phyloP scores from a whole-genome alignment of 2,113 vertebrate species.

The Xiphophorus couchianus region DNA sequence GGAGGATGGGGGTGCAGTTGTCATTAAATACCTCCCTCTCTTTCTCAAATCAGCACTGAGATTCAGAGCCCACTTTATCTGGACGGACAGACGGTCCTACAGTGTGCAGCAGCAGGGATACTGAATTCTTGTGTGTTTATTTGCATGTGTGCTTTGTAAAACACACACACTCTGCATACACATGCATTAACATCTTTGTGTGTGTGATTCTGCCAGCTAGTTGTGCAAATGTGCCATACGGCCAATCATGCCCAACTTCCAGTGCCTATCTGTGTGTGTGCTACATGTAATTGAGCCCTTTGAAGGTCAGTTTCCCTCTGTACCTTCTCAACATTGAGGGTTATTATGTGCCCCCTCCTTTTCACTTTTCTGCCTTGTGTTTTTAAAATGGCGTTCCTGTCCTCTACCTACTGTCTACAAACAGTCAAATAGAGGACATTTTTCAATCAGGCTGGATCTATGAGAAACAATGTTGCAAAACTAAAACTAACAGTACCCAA shows the following conservation, averaged over 20 bases:
- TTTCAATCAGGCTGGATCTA: constrained; percentile 51
- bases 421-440: constrained; percentile 50
- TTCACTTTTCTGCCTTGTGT: constrained; percentile 41
- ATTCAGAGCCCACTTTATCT: constrained; percentile 74
- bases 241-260: constrained; percentile 60
- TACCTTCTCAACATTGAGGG: constrained; percentile 56
- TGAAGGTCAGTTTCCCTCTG: constrained; percentile 68
- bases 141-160: constrained; percentile 24
- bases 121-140: constrained; percentile 14
- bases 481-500: constrained; percentile 53
- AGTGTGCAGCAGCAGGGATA: constrained; percentile 57
- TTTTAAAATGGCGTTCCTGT: constrained; percentile 67
- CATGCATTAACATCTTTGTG: constrained; percentile 3
- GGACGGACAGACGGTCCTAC: constrained; percentile 65
- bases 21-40: constrained; percentile 65
- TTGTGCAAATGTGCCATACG: constrained; percentile 29
- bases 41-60: constrained; percentile 64
- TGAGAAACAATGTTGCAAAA: constrained; percentile 17
- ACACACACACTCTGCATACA: constrained; percentile 15
- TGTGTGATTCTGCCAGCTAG: constrained; percentile 22
- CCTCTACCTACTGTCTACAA: constrained; percentile 40
- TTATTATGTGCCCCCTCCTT: constrained; percentile 21
- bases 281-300: constrained; percentile 67
- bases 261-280: constrained; percentile 25
- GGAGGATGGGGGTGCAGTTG: constrained; percentile 15